Evolutionary conservation across 2,888 invertebrate species (phyloP).

Genomic region (Cephus rjabovi): DNA sequence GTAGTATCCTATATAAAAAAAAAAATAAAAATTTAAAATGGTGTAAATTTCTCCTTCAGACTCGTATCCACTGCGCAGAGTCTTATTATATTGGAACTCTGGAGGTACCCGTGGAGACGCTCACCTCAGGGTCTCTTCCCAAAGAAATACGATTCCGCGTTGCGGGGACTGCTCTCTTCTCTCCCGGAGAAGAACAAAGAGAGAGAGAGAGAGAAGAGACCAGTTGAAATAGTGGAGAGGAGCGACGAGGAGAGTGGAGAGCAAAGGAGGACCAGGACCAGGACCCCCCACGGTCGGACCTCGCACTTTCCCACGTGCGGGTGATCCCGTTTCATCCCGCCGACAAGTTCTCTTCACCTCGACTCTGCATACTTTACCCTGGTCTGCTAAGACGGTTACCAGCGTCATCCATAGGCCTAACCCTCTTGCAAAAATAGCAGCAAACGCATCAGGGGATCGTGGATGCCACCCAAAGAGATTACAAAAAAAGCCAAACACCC

Average conservation of each 20-base stretch:
- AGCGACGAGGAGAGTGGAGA: slow-evolving; percentile 19
- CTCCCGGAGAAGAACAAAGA: slow-evolving; percentile 24
- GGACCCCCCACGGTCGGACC: slow-evolving; percentile 62
- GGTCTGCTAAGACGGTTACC: neutral
- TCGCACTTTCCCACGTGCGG: slow-evolving; percentile 67
- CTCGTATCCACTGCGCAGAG: neutral
- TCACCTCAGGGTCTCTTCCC: slow-evolving; percentile 38
- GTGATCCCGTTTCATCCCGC: slow-evolving; percentile 66
- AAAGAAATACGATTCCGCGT: slow-evolving; percentile 60
- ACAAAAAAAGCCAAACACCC: neutral
- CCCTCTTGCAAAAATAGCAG: neutral
- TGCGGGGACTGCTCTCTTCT: slow-evolving; percentile 42
- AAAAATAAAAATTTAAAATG: neutral
- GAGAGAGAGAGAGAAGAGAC: slow-evolving; percentile 32
- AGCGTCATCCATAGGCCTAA: neutral
- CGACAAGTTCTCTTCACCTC: slow-evolving; percentile 50
- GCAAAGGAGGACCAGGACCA: slow-evolving; percentile 49
- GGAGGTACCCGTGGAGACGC: slow-evolving; percentile 40
- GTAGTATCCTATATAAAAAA: neutral
- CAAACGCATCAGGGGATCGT: neutral
- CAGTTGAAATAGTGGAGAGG: slow-evolving; percentile 20
- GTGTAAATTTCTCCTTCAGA: neutral
- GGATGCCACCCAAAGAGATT: neutral
- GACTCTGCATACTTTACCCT: slow-evolving; percentile 44
- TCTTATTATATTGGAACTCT: slow-evolving; percentile 34